Evolutionary conservation across 1,140 invertebrate genomes (phyloP).

Genomic region (Brachionus calyciflorus): DNA sequence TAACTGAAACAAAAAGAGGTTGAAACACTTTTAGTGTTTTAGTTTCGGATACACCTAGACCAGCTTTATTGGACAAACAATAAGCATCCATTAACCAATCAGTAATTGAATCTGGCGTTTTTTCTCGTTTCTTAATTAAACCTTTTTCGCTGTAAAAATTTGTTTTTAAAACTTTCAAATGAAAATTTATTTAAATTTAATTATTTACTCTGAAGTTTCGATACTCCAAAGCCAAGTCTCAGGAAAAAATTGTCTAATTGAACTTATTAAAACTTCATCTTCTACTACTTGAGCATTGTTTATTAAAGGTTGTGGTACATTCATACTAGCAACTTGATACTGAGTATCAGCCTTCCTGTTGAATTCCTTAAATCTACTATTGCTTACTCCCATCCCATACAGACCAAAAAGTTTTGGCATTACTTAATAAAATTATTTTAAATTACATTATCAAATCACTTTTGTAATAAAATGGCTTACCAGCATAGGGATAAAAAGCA

Average conservation of each 20-base stretch:
- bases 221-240: conserved; percentile 42
- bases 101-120: conserved; percentile 81
- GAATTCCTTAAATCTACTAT: no score
- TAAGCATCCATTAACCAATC: conserved; percentile 92
- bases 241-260: conserved; percentile 29
- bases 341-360: no score
- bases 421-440: no score
- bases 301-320: no score
- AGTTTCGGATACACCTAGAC: conserved; percentile 74
- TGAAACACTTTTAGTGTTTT: conserved; percentile 74
- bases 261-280: not conserved
- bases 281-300: not conserved
- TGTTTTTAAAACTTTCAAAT: not conserved
- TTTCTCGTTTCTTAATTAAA: conserved; percentile 60
- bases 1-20: conserved; percentile 79
- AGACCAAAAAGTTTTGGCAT: no score
- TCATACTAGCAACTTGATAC: no score
- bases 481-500: not conserved
- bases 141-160: conserved; percentile 61
- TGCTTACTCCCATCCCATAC: no score
- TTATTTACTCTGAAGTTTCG: not conserved
- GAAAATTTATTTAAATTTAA: not conserved
- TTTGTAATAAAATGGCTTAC: not conserved
- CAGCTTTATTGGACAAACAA: conserved; percentile 76
- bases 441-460: not conserved